A percentile compares a stretch with the other conserved stretches of the same genome.
Conservation (phyloP, 2,113 vertebrate species). For the Phalacrocorax brasilianus region DNA sequence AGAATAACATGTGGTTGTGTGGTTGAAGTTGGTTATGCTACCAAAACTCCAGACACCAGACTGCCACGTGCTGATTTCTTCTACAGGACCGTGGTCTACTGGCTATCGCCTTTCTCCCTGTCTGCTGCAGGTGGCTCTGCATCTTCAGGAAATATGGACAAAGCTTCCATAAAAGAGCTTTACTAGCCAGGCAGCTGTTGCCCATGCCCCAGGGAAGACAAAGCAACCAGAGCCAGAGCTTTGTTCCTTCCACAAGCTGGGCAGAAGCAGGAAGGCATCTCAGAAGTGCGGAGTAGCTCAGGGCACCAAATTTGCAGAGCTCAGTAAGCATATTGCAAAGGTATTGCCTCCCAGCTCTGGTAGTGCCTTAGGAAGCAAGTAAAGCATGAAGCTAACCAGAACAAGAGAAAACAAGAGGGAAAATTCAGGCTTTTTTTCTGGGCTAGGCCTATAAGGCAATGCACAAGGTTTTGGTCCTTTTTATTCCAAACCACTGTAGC, state of each 20-base stretch:
- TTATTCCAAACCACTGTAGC: not conserved
- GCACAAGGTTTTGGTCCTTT: not conserved
- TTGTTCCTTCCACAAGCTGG: not conserved
- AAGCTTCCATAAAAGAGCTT: not conserved
- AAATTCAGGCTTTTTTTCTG: not conserved
- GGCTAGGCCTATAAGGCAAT: not conserved
- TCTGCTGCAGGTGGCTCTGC: not conserved
- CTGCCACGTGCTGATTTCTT: not conserved
- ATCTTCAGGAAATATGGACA: not conserved
- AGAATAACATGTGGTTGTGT: not conserved
- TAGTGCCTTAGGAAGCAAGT: not conserved
- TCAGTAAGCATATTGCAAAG: not conserved
- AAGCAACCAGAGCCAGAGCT: not conserved
- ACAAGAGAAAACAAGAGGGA: not conserved
- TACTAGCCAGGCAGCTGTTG: not conserved
- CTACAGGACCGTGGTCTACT: not conserved
- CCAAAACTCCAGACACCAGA: not conserved
- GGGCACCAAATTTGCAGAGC: not conserved
- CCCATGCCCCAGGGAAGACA: not conserved
- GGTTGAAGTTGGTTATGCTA: not conserved
- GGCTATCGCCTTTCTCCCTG: not conserved
- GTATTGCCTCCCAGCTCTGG: not conserved
- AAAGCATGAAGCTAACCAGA: not conserved
- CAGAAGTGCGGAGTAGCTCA: not conserved
- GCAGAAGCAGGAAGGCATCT: not conserved